phyloP scores from a whole-genome alignment of 2,888 invertebrate species.

The Nasonia oneida region DNA sequence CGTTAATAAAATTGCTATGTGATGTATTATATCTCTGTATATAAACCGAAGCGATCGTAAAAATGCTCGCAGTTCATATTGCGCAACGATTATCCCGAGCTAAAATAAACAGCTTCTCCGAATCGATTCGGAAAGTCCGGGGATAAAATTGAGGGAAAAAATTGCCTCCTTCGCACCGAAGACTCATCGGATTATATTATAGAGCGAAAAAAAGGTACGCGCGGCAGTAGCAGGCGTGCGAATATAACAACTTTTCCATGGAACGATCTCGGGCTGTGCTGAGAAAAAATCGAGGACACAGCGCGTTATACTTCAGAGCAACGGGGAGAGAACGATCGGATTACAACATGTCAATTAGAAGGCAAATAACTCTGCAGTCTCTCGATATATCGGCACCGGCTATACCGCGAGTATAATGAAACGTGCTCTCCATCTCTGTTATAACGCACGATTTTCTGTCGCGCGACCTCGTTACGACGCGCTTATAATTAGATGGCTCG shows the following conservation, averaged over 20 bases:
- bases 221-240: background rate
- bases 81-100: no score
- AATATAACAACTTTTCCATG: constrained; percentile 53
- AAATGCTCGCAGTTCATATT: no score
- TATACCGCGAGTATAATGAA: background rate
- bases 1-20: constrained; percentile 27
- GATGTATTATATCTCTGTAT: background rate
- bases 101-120: no score
- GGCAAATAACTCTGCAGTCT: constrained; percentile 40
- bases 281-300: constrained; percentile 55
- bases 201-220: background rate
- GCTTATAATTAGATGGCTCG: background rate
- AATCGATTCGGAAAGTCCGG: no score
- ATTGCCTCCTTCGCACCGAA: constrained; percentile 21
- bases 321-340: constrained; percentile 43
- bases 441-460: background rate
- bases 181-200: background rate
- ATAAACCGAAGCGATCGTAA: no score
- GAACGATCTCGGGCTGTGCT: background rate
- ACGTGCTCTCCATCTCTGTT: background rate
- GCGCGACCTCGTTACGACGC: background rate
- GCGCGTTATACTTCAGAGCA: background rate
- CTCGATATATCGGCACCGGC: background rate
- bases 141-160: background rate
- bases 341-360: constrained; percentile 61